Base-by-base conservation (phyloP, 2,888 invertebrate genomes). In the Eumacrocentrus americanus region DNA sequence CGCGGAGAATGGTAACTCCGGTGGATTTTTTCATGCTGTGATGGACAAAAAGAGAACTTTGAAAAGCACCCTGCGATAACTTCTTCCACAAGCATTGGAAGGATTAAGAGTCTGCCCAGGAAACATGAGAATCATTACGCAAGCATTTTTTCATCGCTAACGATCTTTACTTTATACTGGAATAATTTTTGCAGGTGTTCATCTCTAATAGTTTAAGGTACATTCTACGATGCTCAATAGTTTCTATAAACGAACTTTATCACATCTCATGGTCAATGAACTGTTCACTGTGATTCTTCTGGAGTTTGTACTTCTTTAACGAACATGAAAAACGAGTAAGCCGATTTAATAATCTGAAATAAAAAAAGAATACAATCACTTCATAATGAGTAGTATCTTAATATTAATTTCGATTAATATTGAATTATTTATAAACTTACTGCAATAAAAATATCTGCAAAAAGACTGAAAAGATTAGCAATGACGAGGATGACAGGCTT, bases 271-370 rank as follows among this genome's bases (percentile, higher is more conserved):
- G 18, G 14, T 12, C 14, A 3, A 14, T 35, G 7, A 7, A 16
- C 11, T 16, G 11, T 12, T 42, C 18, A 40, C 6, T 16, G 25
- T 53, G 14, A 53, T 14, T 53, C 40, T 12, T 22, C 22, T 16
- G 42, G 22, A 6, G n/a, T 44, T 44, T 44, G 44, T 2, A 54
- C 54, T 34, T 54, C 54, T 11, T 44, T 54, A 22, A 54, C 29
- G 20, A 60, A 60, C 60, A 55, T 60, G 42, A 55, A 60, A 48
- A 60, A 60, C 11, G 60, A 55, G 44, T 60, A 60, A 6, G 55
- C 55, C 23, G 60, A 60, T 20, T 60, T 60, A 12, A 60, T 48
- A 6, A 60, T 51, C 60, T 55, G 22, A 1, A 54, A 40, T 1
- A 14, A 14, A 18, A 23, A 42, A 1, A 12, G 14, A 37, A 53